phyloP scores from a whole-genome alignment of 2,797 vertebrate species.

The Cyclopterus lumpus region DNA sequence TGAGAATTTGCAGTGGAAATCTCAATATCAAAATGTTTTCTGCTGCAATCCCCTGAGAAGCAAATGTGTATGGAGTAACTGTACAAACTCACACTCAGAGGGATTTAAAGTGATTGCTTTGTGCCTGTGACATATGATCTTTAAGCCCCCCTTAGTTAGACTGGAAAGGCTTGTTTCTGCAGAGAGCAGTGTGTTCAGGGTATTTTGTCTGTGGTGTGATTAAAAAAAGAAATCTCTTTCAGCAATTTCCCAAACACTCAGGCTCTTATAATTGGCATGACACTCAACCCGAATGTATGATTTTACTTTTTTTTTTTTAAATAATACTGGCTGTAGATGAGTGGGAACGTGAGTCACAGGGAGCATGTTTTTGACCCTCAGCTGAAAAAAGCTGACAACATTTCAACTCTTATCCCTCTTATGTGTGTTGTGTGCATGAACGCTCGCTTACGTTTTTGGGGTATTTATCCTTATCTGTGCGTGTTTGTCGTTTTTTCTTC shows the following conservation, averaged over 20 bases:
- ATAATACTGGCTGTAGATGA: conserved; percentile 17
- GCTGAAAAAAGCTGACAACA: conserved; percentile 17
- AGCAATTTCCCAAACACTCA: conserved; percentile 29
- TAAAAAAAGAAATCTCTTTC: conserved; percentile 26
- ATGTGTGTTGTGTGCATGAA: background rate
- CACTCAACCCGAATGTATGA: conserved; percentile 22
- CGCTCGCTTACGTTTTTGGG: background rate
- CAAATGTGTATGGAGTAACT: background rate
- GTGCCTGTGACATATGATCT: conserved; percentile 32
- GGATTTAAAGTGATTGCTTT: conserved; percentile 18
- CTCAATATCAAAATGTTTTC: background rate
- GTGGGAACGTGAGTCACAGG: conserved; percentile 27
- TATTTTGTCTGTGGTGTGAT: conserved; percentile 33
- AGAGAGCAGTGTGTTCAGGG: conserved; percentile 11
- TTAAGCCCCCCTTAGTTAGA: conserved; percentile 20
- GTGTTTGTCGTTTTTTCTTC: conserved; percentile 31
- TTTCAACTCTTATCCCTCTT: conserved; percentile 25
- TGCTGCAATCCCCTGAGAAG: conserved; percentile 10
- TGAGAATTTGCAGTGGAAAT: conserved; percentile 8
- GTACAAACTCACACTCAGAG: background rate
- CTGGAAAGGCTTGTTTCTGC: conserved; percentile 23
- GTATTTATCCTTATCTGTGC: conserved; percentile 30
- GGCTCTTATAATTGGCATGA: conserved; percentile 39
- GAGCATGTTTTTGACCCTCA: conserved; percentile 35
- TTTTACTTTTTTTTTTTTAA: background rate